Conservation (phyloP, 2,888 invertebrate species). For the Labia minor region DNA sequence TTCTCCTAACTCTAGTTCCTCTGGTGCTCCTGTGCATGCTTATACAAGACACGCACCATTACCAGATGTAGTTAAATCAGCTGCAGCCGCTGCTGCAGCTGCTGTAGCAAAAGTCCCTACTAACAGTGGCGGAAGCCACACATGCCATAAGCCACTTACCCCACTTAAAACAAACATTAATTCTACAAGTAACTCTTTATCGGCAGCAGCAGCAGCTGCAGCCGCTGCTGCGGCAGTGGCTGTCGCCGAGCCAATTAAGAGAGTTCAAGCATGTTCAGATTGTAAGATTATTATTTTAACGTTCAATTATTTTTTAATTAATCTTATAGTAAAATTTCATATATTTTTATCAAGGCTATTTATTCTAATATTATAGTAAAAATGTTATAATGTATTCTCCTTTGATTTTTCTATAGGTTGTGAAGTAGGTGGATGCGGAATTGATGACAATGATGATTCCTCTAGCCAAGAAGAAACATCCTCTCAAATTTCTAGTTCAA, state of each 20-base stretch:
- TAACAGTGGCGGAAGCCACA: conserved; percentile 20
- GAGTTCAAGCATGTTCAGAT: conserved; percentile 26
- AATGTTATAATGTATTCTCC: too few relatives aligned
- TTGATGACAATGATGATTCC: conserved; percentile 26
- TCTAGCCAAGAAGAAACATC: conserved; percentile 33
- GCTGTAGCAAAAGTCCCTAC: conserved; percentile 8
- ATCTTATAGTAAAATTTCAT: too few relatives aligned
- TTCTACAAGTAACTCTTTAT: neutral
- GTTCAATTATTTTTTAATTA: neutral
- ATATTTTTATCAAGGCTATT: too few relatives aligned
- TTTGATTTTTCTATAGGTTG: conserved; percentile 20
- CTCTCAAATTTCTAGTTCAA: conserved; percentile 39
- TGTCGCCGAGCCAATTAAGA: conserved; percentile 25
- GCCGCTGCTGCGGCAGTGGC: neutral
- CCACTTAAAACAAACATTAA: conserved; percentile 15
- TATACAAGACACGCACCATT: conserved; percentile 21
- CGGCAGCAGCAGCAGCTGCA: neutral
- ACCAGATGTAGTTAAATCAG: conserved; percentile 28
- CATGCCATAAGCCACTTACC: conserved; percentile 25
- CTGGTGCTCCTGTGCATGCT: conserved; percentile 14
- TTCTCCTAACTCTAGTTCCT: neutral
- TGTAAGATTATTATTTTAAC: conserved; percentile 23
- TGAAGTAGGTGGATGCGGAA: conserved; percentile 18
- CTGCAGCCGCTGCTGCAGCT: conserved; percentile 20
- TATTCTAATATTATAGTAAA: too few relatives aligned